These are phyloP conservation scores for Pemphredon lugubris DNA, from an alignment of 2,888 invertebrate species.

Conservation along the genomic window DNA sequence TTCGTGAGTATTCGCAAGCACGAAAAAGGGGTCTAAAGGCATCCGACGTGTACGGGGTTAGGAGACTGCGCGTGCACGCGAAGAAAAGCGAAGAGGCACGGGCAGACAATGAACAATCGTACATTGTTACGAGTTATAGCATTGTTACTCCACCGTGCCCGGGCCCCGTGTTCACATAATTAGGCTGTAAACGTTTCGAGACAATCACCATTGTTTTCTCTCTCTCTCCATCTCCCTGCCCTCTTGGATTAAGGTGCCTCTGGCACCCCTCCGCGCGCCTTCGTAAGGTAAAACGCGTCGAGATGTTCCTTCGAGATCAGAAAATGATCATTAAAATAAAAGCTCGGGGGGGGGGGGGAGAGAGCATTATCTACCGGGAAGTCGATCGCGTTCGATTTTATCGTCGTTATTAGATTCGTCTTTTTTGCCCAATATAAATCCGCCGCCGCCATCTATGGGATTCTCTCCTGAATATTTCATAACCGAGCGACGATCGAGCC, in stretches of 20 bases:
- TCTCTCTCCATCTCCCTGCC: slow-evolving; percentile 46
- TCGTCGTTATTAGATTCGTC: too few relatives aligned
- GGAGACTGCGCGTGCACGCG: slow-evolving; percentile 63
- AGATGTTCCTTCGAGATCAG: slow-evolving; percentile 21
- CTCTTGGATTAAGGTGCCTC: slow-evolving; percentile 56
- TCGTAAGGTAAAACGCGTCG: slow-evolving; percentile 38
- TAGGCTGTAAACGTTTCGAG: slow-evolving; percentile 81
- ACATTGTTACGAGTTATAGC: slow-evolving; percentile 81
- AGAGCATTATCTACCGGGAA: not conserved
- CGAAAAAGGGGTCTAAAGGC: slow-evolving; percentile 23
- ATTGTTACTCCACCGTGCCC: slow-evolving; percentile 80
- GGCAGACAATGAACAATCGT: slow-evolving; percentile 81
- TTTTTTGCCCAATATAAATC: too few relatives aligned
- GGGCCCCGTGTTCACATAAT: slow-evolving; percentile 80
- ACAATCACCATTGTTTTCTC: slow-evolving; percentile 80
- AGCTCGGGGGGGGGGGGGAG: not conserved
- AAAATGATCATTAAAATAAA: slow-evolving; percentile 27
- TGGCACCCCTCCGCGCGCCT: slow-evolving; percentile 15
- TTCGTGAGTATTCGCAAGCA: not conserved
- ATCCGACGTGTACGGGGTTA: slow-evolving; percentile 45
- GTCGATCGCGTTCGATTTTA: too few relatives aligned
- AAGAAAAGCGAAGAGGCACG: slow-evolving; percentile 66
- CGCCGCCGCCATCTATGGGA: too few relatives aligned
- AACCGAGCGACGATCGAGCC: too few relatives aligned
- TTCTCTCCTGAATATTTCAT: too few relatives aligned